Evolutionary conservation across 2,888 invertebrate genomes (phyloP), one percentile per base, ranked within the genome.

Genomic region (Amiota mariae): DNA sequence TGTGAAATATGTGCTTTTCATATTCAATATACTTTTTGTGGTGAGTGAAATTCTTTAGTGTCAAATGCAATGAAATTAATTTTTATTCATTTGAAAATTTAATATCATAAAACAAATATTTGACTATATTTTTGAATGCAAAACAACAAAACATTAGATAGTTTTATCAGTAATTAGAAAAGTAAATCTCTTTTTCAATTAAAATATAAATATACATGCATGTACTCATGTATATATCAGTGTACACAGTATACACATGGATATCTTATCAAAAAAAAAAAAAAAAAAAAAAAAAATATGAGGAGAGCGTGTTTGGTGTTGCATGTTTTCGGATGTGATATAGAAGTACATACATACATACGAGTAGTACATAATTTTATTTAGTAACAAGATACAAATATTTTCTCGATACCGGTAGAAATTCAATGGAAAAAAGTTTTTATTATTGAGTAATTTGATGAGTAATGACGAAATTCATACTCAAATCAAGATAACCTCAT

Each of bases 1-100:
- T 90, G 93, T 95, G 87, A 96, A 96, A 92, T 95, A 95, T 91
- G 92, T 95, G 84, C 92, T 96, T 78, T 96, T 95, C 90, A 91
- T 94, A 90, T 95, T 95, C 90, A 95, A 95, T 88, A 91, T 95
- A 86, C 85, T 95, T 74, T 94, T 94, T 88, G 94, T 94, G 92
- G 95, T 95, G 90, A 94, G 95, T 73, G 72, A 64, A 57, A n/a
- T 51, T 57, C 1, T 11, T 8, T 18, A 24, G 24, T 24, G 24
- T 3, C 24, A 24, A 24, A 1, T 2, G 24, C 24, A 24, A 24
- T 24, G 24, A 24, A 24, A 24, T 13, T 24, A n/a, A 56, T 49
- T 18, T 11, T 20, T 61, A n/a, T 61, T 61, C 15, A 13, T 9
- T 24, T 61, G 18, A 13, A 36, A 36, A 63, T 24, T 18, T 20